Conservation (phyloP, 2,888 invertebrate genomes). For the Chrysolina haemoptera region DNA sequence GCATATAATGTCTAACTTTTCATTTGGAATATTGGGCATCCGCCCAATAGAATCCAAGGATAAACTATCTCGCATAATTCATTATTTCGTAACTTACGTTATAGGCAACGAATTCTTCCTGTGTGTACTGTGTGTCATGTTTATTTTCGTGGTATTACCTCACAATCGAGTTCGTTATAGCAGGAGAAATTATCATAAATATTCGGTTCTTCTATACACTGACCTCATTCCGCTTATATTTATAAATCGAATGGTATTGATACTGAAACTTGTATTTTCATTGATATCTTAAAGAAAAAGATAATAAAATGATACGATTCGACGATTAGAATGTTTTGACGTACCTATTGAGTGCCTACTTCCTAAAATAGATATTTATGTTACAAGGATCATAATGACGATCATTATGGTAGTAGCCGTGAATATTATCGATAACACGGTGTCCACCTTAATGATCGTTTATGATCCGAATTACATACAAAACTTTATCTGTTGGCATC, state of each 20-base stretch:
- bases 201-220: conserved; percentile 37
- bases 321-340: too few relatives aligned
- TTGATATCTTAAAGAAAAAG: background rate
- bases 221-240: conserved; percentile 48
- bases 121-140: conserved; percentile 50
- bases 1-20: background rate
- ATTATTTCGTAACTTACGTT: conserved; percentile 19
- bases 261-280: conserved; percentile 1
- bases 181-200: conserved; percentile 36
- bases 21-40: background rate
- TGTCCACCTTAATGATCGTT: too few relatives aligned
- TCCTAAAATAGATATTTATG: too few relatives aligned
- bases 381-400: too few relatives aligned
- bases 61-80: conserved; percentile 18
- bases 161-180: conserved; percentile 49
- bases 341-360: too few relatives aligned
- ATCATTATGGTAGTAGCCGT: too few relatives aligned
- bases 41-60: background rate
- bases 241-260: conserved; percentile 34
- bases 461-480: too few relatives aligned
- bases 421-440: too few relatives aligned
- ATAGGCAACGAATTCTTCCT: conserved; percentile 37
- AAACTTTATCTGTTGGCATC: too few relatives aligned
- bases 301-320: too few relatives aligned
- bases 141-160: conserved; percentile 58